Conservation (phyloP, 1,140 invertebrate genomes). For the Saccostrea cuccullata region DNA sequence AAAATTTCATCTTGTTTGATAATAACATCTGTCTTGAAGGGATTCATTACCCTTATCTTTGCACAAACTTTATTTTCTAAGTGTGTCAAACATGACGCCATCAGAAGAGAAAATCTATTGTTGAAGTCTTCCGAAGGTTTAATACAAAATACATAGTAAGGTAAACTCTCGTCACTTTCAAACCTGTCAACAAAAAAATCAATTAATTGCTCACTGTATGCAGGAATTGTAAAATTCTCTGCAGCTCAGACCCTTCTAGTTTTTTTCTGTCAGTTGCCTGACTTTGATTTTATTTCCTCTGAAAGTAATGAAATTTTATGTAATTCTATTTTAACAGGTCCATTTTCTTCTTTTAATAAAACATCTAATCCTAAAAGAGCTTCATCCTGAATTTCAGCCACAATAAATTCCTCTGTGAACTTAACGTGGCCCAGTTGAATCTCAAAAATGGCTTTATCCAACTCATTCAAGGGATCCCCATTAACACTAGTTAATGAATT, state of each 20-base stretch:
- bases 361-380: conserved; percentile 37
- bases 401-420: not conserved
- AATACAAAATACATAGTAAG: conserved; percentile 18
- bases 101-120: conserved; percentile 20
- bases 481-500: not conserved
- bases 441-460: conserved; percentile 1
- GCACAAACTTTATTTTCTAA: not conserved
- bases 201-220: conserved; percentile 39
- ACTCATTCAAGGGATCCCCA: conserved; percentile 38
- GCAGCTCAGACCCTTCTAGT: conserved; percentile 13
- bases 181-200: conserved; percentile 41
- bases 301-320: conserved; percentile 1
- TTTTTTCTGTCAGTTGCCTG: conserved; percentile 3
- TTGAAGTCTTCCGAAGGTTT: conserved; percentile 21
- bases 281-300: conserved; percentile 8
- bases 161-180: not conserved
- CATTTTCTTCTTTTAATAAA: conserved; percentile 22
- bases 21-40: not conserved
- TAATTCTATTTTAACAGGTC: not conserved
- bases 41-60: conserved; percentile 27
- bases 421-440: conserved; percentile 28
- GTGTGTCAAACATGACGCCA: conserved; percentile 19
- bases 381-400: conserved; percentile 45
- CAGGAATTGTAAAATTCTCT: conserved; percentile 18
- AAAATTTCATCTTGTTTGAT: conserved; percentile 29